phyloP scores from a whole-genome alignment of 2,888 invertebrate genomes.

The Synergus umbraculus region DNA sequence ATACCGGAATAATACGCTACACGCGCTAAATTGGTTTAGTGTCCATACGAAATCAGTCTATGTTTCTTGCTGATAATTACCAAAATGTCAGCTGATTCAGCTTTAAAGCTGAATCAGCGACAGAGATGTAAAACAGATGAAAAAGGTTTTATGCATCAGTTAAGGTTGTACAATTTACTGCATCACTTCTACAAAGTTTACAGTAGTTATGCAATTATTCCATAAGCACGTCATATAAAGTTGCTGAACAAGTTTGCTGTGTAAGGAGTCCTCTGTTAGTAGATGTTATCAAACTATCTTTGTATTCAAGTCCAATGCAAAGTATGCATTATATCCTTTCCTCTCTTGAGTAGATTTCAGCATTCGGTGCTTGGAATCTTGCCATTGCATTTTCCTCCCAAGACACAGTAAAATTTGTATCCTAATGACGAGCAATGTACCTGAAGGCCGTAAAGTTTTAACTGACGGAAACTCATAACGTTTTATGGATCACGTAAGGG shows the following conservation, averaged over 20 bases:
- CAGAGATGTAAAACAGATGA: too few species aligned
- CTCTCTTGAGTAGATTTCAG: neutral
- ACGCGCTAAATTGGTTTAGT: constrained; percentile 16
- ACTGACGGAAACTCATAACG: neutral
- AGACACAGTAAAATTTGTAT: neutral
- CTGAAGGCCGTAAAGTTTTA: constrained; percentile 3
- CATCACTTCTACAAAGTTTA: too few species aligned
- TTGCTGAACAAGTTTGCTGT: neutral
- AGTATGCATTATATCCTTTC: neutral
- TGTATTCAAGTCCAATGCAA: neutral
- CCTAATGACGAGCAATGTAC: neutral
- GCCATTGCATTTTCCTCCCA: neutral
- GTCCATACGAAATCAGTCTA: neutral
- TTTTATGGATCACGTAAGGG: neutral
- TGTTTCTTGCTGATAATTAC: too few species aligned
- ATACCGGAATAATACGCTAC: constrained; percentile 16
- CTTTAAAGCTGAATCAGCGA: too few species aligned
- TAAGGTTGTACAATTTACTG: too few species aligned
- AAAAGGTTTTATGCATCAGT: too few species aligned
- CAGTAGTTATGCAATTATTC: neutral
- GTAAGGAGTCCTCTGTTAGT: neutral
- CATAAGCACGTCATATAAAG: neutral
- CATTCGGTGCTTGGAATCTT: neutral
- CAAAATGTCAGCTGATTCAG: too few species aligned
- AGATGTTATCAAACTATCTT: neutral